Percentiles rank a stretch among this genome's conserved stretches.
phyloP scores from a whole-genome alignment of 2,113 vertebrate species.

The Spea multiplicata region DNA sequence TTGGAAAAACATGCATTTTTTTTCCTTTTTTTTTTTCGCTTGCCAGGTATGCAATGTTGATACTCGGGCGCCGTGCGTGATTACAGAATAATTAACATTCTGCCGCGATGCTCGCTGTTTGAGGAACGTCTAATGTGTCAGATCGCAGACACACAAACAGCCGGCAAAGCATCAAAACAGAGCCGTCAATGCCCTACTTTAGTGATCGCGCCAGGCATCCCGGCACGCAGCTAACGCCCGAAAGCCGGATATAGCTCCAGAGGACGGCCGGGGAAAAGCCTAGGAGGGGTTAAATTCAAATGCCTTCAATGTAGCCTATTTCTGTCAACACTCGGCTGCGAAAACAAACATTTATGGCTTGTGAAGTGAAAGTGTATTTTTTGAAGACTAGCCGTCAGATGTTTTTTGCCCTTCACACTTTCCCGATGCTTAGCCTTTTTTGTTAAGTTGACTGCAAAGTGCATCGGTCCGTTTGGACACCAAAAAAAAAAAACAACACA shows the following conservation, averaged over 20 bases:
- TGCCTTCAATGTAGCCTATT: conserved; percentile 75
- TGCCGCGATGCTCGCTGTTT: conserved; percentile 50
- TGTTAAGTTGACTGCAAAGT: conserved; percentile 74
- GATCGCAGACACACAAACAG: conserved; percentile 58
- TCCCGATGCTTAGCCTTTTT: conserved; percentile 77
- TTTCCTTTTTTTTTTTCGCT: conserved; percentile 10
- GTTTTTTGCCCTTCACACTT: conserved; percentile 83
- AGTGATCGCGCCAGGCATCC: conserved; percentile 58
- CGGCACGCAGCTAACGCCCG: conserved; percentile 41
- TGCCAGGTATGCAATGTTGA: conserved; percentile 39
- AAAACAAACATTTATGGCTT: conserved; percentile 78
- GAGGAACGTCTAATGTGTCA: conserved; percentile 55
- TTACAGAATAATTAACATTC: conserved; percentile 56
- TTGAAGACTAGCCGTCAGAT: conserved; percentile 79
- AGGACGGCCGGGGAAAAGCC: conserved; percentile 59
- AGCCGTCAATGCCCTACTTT: conserved; percentile 60
- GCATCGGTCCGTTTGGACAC: conserved; percentile 65
- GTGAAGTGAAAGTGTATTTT: conserved; percentile 78
- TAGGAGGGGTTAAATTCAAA: conserved; percentile 76
- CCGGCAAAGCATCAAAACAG: conserved; percentile 48
- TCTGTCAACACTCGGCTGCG: conserved; percentile 72
- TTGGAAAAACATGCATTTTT: background rate
- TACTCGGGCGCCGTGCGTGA: conserved; percentile 50
- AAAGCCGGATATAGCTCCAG: conserved; percentile 50
- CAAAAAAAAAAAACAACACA: conserved; percentile 48